These are phyloP conservation scores for Cryptocheilus praepositus DNA, from an alignment of 2,888 invertebrate species.

Conservation along the genomic window DNA sequence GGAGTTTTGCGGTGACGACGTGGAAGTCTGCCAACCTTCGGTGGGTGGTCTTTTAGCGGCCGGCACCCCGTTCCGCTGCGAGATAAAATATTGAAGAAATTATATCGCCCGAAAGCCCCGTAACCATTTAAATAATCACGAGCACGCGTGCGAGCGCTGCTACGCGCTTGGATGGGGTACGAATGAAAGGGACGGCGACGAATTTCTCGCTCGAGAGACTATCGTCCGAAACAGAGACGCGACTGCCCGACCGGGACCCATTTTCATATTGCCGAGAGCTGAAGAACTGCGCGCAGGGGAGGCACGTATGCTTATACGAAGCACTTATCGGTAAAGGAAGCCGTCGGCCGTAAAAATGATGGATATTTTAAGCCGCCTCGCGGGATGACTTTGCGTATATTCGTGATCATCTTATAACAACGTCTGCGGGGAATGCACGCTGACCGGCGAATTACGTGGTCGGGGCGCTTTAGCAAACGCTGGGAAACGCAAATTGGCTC, in stretches of 20 bases:
- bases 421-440: too few relatives aligned
- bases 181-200: too few relatives aligned
- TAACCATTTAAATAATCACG: constrained; percentile 63
- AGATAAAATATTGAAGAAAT: constrained; percentile 67
- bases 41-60: constrained; percentile 69
- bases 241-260: constrained; percentile 4
- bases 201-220: background rate
- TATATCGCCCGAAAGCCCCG: constrained; percentile 62
- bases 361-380: constrained; percentile 15
- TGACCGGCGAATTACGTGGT: too few relatives aligned
- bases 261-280: constrained; percentile 20
- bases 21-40: constrained; percentile 73
- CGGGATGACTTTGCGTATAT: too few relatives aligned
- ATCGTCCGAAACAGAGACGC: background rate
- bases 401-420: constrained; percentile 9
- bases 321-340: constrained; percentile 26
- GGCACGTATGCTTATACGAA: constrained; percentile 23
- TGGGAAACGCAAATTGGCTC: too few relatives aligned
- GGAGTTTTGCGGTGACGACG: constrained; percentile 73
- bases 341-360: constrained; percentile 28
- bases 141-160: constrained; percentile 22
- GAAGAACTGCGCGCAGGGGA: constrained; percentile 22
- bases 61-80: constrained; percentile 59
- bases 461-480: too few relatives aligned
- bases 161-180: too few relatives aligned